Base-by-base conservation (phyloP, 92 coral and sea anemone genomes). In the Epizoanthus scotinus region DNA sequence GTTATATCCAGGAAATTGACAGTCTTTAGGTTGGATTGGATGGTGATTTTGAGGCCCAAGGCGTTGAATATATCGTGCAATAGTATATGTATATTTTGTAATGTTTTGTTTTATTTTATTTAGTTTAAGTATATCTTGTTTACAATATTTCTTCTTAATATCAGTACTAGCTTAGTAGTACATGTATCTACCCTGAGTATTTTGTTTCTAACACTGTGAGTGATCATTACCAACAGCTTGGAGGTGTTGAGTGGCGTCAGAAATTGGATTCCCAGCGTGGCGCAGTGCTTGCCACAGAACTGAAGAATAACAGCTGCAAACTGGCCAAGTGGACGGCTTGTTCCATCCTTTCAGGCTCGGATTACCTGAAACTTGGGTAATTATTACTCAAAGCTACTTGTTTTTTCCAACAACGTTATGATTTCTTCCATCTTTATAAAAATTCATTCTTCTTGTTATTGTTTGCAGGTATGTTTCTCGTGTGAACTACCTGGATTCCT, bases 201-300 rank as follows among this genome's bases (percentile, higher is more conserved):
- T 40, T 24, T 38, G 5, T 38, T 69, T 69, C 38, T 20, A 14
- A 69, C 53, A 69, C 27, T 9, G 12, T 31, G 17, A 28, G 63
- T 78, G 55, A 8, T 63, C 7, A 31, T 50, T n/a, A 67, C 22
- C 25, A 22, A 18, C 66, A 95, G 99, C 87, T 91, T 57, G 88
- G 88, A 67, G 94, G 97, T 57, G 99, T 91, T 20, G 99, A 95
- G 71, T 95, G 99, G 99, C 93, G 99, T 54, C 99, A 95, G 79
- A 95, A 95, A 82, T 79, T 95, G 75, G 99, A 95, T 82, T 93
- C 99, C 0, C 99, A 95, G 83, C 95, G 99, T 28, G 99, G 99
- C 59, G 99, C 99, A 20, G 99, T 95, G 31, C 89, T 95, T 70
- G 99, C 99, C 15, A 95, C 99, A 52, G 99, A 93, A 63, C 88